Base-by-base conservation (phyloP, 2,113 vertebrate species). In the Clarias macrocephalus region DNA sequence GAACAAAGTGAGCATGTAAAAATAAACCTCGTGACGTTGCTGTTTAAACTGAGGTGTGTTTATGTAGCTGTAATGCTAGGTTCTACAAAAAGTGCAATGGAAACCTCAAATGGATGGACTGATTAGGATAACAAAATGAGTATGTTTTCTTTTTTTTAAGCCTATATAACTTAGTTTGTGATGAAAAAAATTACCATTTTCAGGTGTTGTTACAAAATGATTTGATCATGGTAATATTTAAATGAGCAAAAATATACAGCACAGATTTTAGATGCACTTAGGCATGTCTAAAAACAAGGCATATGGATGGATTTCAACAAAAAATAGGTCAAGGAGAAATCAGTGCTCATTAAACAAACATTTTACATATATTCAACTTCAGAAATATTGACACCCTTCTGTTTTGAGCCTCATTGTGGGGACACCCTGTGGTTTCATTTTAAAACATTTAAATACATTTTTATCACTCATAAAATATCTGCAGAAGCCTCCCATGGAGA, bases 1-100 rank as follows among this genome's bases (percentile, higher is more conserved):
- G 72, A 85, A 86, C 73, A 84, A 75, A 56, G 75, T 48, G 21
- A 60, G 79, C 57, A 56, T 52, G 76, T 87, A 59, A 72, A 48
- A 86, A 86, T 73, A 42, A 59, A 76, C 56, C 75, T 77, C 42
- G 77, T 48, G 59, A 63, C 57, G 60, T 37, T 75, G 66, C 37
- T 83, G 68, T 87, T 77, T 75, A 73, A 82, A 72, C 65, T 18
- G 66, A 57, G 77, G 13, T 48, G 48, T 66, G n/a, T 65, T 70
- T 87, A 65, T 48, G n/a, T 25, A 57, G 72, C 16, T 54, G 48
- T 57, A 62, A 56, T 66, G 72, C 80, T 80, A 52, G 28, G 57
- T 15, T 37, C 25, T 48, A 21, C 8, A 52, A 63, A 48, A 30
- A 56, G 13, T 5, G 66, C 28, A 68, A 25, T 23, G 9, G 48